A percentile compares a stretch with the other conserved stretches of the same genome.
phyloP scores from a whole-genome alignment of 1,140 invertebrate genomes.

The Cydia fagiglandana region DNA sequence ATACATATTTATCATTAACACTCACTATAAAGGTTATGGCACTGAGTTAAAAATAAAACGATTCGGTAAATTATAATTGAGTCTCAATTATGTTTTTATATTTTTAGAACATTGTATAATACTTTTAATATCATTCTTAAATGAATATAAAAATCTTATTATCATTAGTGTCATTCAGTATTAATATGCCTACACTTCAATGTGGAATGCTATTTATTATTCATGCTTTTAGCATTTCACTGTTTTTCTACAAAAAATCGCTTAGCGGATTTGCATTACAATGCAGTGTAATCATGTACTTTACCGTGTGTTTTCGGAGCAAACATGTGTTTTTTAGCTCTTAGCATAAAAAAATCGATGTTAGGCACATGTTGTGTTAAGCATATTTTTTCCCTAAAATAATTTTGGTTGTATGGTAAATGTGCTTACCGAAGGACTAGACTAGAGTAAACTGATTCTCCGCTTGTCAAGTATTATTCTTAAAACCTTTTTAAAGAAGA shows the following conservation, averaged over 20 bases:
- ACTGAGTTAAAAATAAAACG: background rate
- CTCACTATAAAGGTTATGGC: background rate
- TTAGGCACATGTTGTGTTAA: constrained; percentile 2
- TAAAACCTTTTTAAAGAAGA: too few species aligned
- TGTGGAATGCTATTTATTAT: background rate
- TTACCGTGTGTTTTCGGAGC: constrained; percentile 17
- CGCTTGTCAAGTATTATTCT: too few species aligned
- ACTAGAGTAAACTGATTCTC: too few species aligned
- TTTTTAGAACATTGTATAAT: too few species aligned
- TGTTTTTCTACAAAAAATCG: constrained; percentile 23
- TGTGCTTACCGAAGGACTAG: background rate
- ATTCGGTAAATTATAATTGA: too few species aligned
- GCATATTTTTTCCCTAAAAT: background rate
- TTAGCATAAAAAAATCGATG: constrained; percentile 1
- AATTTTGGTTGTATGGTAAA: background rate
- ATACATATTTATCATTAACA: background rate
- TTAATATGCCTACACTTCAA: background rate
- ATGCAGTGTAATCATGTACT: constrained; percentile 25
- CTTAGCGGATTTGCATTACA: constrained; percentile 28
- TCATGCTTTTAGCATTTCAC: constrained; percentile 5
- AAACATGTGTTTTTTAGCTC: constrained; percentile 12
- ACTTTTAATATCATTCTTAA: too few species aligned
- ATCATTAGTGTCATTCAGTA: background rate
- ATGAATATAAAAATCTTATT: too few species aligned
- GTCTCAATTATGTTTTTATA: too few species aligned